A percentile compares a stretch with the other conserved stretches of the same genome.
These are phyloP conservation scores for Nomada fucata DNA, from an alignment of 2,888 invertebrate genomes.

Conservation along the genomic window DNA sequence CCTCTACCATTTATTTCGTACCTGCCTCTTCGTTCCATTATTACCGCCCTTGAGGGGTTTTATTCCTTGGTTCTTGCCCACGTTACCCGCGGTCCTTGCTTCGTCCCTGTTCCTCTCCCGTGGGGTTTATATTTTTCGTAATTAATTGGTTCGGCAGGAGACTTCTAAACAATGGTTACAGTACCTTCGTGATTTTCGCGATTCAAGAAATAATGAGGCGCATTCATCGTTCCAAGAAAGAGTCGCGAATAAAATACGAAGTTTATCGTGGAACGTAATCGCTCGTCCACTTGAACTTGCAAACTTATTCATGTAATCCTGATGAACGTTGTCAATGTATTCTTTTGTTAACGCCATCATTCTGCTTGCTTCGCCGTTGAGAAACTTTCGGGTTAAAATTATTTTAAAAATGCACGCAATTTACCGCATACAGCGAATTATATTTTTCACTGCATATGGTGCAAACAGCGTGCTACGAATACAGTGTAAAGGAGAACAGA, in stretches of 20 bases:
- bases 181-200: slow-evolving; percentile 24
- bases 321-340: background rate
- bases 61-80: slow-evolving; percentile 44
- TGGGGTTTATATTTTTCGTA: slow-evolving; percentile 49
- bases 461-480: too few species aligned
- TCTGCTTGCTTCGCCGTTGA: background rate
- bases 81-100: slow-evolving; percentile 12
- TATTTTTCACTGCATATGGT: too few species aligned
- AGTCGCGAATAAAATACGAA: slow-evolving; percentile 9
- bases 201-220: slow-evolving; percentile 33
- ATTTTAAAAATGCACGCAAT: background rate
- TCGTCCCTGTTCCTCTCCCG: background rate
- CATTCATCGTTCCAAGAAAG: slow-evolving; percentile 15
- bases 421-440: too few species aligned
- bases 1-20: slow-evolving; percentile 46
- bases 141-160: slow-evolving; percentile 43
- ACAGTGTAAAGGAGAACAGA: too few species aligned
- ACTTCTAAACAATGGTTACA: slow-evolving; percentile 44
- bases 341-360: background rate
- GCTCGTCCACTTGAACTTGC: background rate
- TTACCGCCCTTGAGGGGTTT: slow-evolving; percentile 53
- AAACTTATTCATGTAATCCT: background rate
- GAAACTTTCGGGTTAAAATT: background rate
- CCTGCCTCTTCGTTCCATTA: slow-evolving; percentile 43
- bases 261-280: background rate